A percentile compares a stretch with the other conserved stretches of the same genome.
These are phyloP conservation scores for Cephus pygmeus DNA, from an alignment of 2,888 invertebrate genomes.

Conservation along the genomic window DNA sequence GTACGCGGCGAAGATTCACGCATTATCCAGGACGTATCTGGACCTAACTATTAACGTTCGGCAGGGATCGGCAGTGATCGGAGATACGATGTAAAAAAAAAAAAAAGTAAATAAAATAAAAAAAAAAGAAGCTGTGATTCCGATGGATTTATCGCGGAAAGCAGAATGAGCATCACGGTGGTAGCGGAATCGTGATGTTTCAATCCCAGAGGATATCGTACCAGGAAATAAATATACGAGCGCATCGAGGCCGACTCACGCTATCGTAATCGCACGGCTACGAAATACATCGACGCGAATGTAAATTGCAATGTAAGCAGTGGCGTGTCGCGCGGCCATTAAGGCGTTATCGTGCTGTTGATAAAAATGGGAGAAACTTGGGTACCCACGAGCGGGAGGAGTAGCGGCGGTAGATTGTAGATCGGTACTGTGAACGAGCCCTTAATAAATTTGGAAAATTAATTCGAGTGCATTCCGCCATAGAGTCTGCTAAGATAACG, in stretches of 20 bases:
- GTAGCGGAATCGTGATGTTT: conserved; percentile 20
- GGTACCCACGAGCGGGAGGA: neutral
- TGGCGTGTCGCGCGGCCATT: conserved; percentile 32
- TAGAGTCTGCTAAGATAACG: too few relatives aligned
- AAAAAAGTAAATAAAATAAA: neutral
- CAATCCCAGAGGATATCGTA: conserved; percentile 21
- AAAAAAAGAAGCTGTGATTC: neutral
- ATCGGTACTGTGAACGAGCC: neutral
- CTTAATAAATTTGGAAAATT: neutral
- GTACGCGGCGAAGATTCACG: neutral
- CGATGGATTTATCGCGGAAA: neutral
- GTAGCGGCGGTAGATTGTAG: neutral
- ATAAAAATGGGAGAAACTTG: conserved; percentile 27
- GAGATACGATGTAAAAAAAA: neutral
- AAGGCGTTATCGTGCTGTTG: conserved; percentile 27
- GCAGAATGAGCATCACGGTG: neutral
- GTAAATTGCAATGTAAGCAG: conserved; percentile 25
- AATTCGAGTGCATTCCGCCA: neutral
- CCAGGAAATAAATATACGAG: conserved; percentile 16
- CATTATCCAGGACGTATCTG: neutral
- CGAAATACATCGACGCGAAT: conserved; percentile 28
- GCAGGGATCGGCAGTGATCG: neutral
- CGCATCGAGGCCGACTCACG: conserved; percentile 18
- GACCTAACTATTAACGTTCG: neutral
- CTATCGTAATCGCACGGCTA: conserved; percentile 28